phyloP scores from a whole-genome alignment of 2,797 vertebrate species.

The Peromyscus attwateri region DNA sequence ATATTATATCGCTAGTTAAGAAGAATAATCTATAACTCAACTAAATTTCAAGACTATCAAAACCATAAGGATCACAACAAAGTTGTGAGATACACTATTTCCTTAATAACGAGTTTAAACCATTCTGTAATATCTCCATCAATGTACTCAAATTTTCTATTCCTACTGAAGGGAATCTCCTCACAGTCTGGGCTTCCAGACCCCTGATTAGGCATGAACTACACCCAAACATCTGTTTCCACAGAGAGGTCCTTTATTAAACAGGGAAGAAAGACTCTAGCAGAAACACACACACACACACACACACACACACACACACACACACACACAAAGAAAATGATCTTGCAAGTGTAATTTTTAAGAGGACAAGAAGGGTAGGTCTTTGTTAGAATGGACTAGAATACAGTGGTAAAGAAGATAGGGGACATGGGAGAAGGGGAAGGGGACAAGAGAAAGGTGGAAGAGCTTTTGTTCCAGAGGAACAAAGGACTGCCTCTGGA shows the following conservation, averaged over 20 bases:
- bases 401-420: neutral
- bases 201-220: neutral
- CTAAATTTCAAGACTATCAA: neutral
- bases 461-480: neutral
- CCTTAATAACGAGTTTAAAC: neutral
- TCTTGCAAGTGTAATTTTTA: neutral
- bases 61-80: neutral
- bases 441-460: neutral
- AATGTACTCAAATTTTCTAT: neutral
- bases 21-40: neutral
- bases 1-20: neutral
- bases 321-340: neutral
- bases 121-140: neutral
- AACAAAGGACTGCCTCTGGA: neutral
- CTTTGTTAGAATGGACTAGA: neutral
- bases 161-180: neutral
- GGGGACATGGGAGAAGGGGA: neutral
- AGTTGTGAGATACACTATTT: neutral
- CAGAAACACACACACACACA: too few relatives aligned
- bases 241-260: neutral
- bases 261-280: neutral
- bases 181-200: neutral
- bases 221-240: neutral
- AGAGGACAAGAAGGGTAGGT: neutral
- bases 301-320: too few relatives aligned